These are phyloP conservation scores for Agriopis marginaria DNA, from an alignment of 2,888 invertebrate species.

Conservation along the genomic window DNA sequence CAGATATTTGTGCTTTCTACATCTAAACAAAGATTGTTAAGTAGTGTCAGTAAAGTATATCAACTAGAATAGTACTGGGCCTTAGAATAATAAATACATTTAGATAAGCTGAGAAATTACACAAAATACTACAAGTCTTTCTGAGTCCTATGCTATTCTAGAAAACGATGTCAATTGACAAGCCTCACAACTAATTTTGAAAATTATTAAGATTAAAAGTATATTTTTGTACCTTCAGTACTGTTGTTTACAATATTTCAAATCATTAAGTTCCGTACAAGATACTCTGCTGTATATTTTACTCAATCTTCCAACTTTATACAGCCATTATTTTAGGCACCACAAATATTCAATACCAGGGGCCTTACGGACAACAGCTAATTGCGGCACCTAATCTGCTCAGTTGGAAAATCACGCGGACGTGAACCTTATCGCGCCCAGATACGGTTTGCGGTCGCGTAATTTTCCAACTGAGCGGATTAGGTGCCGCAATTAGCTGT, in stretches of 20 bases:
- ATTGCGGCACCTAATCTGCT: too few relatives aligned
- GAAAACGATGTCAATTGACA: not conserved
- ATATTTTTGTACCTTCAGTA: too few relatives aligned
- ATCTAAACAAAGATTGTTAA: not conserved
- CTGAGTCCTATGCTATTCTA: not conserved
- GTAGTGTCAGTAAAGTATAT: constrained; percentile 1
- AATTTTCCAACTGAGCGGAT: too few relatives aligned
- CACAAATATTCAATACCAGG: constrained; percentile 16
- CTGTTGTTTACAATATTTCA: too few relatives aligned
- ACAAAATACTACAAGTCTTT: not conserved
- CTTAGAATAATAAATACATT: constrained; percentile 2
- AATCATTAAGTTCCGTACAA: too few relatives aligned
- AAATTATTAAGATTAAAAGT: not conserved
- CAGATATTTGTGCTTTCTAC: not conserved
- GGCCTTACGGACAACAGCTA: too few relatives aligned
- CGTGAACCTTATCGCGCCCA: too few relatives aligned
- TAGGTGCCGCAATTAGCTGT: too few relatives aligned
- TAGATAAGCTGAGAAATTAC: not conserved
- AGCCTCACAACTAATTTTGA: not conserved
- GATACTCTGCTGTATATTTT: not conserved
- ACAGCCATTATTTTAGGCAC: constrained; percentile 25
- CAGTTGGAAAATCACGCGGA: too few relatives aligned
- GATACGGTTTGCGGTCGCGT: too few relatives aligned
- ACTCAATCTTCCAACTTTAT: not conserved
- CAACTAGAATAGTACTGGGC: constrained; percentile 3